Conservation (phyloP, 23 tunicate genomes). For the Ciona savignyi region DNA sequence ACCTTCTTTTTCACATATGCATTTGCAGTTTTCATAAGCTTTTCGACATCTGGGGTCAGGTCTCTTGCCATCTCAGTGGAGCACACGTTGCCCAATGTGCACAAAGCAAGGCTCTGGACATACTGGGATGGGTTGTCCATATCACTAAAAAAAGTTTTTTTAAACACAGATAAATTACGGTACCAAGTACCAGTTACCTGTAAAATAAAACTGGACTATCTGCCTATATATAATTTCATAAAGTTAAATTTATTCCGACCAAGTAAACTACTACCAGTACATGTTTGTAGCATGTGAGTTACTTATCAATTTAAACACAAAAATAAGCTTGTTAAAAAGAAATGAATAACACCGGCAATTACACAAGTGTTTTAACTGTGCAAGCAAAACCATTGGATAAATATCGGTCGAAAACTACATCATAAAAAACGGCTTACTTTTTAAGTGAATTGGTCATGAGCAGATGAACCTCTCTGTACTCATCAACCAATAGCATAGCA, state of each 20-base stretch:
- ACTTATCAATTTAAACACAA: no score
- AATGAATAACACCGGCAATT: no score
- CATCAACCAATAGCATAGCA: conserved; percentile 90
- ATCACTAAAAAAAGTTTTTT: conserved; percentile 31
- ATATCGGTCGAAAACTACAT: no score
- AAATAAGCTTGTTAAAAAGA: no score
- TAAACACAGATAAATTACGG: no score
- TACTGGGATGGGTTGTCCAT: conserved; percentile 96
- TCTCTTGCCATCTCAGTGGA: conserved; percentile 98
- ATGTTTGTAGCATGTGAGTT: no score
- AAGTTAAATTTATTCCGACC: no score
- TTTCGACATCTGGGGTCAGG: conserved; percentile 97
- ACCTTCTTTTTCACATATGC: conserved; percentile 98
- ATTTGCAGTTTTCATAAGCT: conserved; percentile 73
- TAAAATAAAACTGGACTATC: no score
- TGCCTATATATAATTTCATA: no score
- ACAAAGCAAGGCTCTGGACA: conserved; percentile 87
- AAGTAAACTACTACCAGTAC: no score
- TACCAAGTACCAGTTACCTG: neutral
- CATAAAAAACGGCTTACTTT: conserved; percentile 31
- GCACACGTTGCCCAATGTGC: conserved; percentile 95
- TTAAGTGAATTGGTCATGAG: conserved; percentile 97
- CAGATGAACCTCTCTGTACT: conserved; percentile 87
- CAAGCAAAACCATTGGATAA: no score
- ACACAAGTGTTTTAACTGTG: no score